These are phyloP conservation scores for Peromyscus nudipes DNA, from an alignment of 2,797 vertebrate species.

Conservation along the genomic window DNA sequence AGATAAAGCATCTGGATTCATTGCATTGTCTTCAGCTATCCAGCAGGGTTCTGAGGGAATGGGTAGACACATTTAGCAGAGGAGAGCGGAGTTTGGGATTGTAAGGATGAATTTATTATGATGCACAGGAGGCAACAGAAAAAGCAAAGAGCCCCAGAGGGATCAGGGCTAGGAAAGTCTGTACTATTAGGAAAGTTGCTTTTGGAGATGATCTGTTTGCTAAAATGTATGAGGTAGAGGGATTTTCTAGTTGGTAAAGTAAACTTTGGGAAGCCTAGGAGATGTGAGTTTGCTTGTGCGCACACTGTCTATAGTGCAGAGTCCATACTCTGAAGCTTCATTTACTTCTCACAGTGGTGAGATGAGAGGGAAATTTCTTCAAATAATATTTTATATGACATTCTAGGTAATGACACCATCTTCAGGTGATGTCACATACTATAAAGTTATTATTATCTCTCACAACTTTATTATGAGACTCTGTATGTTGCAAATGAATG, in stretches of 20 bases:
- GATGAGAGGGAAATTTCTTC: background rate
- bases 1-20: background rate
- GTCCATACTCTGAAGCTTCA: background rate
- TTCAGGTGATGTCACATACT: background rate
- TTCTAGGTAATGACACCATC: background rate
- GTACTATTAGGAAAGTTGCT: background rate
- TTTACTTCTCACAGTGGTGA: conserved; percentile 1
- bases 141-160: background rate
- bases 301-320: background rate
- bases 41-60: background rate
- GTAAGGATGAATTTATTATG: background rate
- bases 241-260: background rate
- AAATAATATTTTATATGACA: background rate
- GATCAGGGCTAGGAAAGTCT: background rate
- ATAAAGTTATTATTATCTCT: background rate
- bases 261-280: background rate
- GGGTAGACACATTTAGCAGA: background rate
- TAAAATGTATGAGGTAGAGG: background rate
- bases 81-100: background rate
- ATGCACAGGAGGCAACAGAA: background rate
- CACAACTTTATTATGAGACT: background rate
- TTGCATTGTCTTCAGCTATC: background rate
- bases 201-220: background rate
- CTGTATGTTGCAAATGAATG: background rate
- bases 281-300: background rate